Evolutionary conservation across 1,140 invertebrate species (phyloP).

Genomic region (Lanistes nyassanus): DNA sequence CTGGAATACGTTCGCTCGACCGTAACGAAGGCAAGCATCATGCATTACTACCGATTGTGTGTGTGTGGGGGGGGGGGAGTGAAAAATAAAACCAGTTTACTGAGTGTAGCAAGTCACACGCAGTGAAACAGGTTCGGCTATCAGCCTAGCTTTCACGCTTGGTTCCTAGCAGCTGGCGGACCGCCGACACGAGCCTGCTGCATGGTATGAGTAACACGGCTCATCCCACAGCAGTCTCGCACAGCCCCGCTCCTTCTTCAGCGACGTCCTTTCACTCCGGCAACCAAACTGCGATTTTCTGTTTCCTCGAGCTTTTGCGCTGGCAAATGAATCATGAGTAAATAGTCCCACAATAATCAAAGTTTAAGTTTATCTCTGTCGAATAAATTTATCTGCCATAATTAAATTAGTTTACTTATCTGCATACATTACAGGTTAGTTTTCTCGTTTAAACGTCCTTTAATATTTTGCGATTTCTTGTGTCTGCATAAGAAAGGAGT

Average conservation of each 20-base stretch:
- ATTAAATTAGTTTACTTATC: neutral
- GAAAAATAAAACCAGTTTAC: no score
- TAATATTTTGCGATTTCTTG: neutral
- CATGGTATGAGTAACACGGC: slow-evolving; percentile 24
- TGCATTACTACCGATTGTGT: no score
- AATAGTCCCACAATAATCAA: neutral
- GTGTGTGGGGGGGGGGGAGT: no score
- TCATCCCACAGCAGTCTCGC: neutral
- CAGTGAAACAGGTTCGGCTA: no score
- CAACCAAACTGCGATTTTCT: neutral
- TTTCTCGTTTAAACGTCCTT: neutral
- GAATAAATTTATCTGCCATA: neutral
- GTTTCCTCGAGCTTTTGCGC: neutral
- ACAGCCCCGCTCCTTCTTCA: neutral
- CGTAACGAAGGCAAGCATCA: no score
- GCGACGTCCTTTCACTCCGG: neutral
- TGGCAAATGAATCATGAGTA: neutral
- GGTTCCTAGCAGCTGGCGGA: no score
- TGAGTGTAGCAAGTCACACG: no score
- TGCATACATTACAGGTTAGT: neutral
- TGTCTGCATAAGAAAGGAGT: neutral
- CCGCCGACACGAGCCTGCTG: no score
- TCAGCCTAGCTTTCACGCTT: no score
- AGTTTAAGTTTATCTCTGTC: neutral
- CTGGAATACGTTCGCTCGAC: no score